phyloP scores from a whole-genome alignment of 2,888 invertebrate genomes.

The Creontiades dilutus region DNA sequence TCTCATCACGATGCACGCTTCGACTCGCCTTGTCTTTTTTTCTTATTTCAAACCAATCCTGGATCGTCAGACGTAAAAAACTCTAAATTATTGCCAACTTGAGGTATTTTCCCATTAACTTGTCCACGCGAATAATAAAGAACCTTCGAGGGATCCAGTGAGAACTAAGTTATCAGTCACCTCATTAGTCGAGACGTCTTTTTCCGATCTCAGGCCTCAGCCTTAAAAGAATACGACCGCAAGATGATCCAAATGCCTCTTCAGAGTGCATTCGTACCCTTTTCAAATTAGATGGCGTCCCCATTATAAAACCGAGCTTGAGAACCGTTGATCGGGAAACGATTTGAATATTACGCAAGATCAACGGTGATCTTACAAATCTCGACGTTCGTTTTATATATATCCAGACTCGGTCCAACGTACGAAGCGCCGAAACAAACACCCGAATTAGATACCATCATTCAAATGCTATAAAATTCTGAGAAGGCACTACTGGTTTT shows the following conservation, averaged over 20 bases:
- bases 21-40: neutral
- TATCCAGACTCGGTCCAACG: neutral
- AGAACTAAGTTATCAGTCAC: neutral
- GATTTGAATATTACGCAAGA: neutral
- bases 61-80: neutral
- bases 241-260: neutral
- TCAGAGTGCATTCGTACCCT: neutral
- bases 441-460: neutral
- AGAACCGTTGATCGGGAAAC: neutral
- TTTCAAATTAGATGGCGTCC: neutral
- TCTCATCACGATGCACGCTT: neutral
- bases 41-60: neutral
- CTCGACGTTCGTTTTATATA: constrained; percentile 12
- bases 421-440: neutral
- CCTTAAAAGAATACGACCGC: neutral
- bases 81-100: neutral
- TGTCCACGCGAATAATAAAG: neutral
- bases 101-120: constrained; percentile 24
- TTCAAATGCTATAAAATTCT: neutral
- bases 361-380: neutral
- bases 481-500: neutral
- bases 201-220: neutral
- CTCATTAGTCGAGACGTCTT: neutral
- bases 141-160: neutral
- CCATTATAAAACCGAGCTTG: neutral